These are phyloP conservation scores for Rhyacophila brunnea DNA, from an alignment of 1,140 invertebrate genomes.

Conservation along the genomic window DNA sequence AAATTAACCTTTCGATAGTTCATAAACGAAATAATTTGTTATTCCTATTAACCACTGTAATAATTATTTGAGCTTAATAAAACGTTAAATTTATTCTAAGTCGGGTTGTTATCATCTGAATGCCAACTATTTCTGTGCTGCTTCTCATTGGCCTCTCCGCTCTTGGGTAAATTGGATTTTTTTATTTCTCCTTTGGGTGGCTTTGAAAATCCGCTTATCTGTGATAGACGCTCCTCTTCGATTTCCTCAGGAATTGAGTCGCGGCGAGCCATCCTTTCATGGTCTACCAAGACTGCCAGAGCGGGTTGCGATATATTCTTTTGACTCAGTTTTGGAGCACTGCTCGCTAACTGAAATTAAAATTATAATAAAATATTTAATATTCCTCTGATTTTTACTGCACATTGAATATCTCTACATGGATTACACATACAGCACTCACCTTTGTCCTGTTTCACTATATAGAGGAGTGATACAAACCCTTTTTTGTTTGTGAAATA, in stretches of 20 bases:
- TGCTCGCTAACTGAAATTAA: slow-evolving; percentile 53
- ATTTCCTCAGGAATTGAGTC: slow-evolving; percentile 55
- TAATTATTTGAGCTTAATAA: no score
- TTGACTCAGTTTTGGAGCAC: slow-evolving; percentile 60
- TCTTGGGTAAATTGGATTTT: slow-evolving; percentile 41
- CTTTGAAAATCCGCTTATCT: slow-evolving; percentile 23
- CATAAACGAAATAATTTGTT: no score
- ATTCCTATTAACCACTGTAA: no score
- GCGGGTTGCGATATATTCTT: slow-evolving; percentile 59
- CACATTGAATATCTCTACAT: no score
- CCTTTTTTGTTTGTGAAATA: no score
- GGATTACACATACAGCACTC: no score
- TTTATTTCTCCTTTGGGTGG: slow-evolving; percentile 34
- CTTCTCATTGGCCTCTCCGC: slow-evolving; percentile 43
- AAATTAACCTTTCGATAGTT: no score
- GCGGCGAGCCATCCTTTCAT: slow-evolving; percentile 45
- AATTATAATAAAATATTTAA: slow-evolving; percentile 8
- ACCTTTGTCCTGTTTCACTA: no score
- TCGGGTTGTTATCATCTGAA: slow-evolving; percentile 52
- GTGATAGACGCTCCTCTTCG: slow-evolving; percentile 43
- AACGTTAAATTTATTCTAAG: slow-evolving; percentile 36
- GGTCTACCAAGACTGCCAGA: slow-evolving; percentile 47
- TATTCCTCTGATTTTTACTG: neutral
- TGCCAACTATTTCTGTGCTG: slow-evolving; percentile 54
- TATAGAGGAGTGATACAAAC: no score